Percentiles rank a stretch among this genome's conserved stretches.
Conservation (phyloP, 2,888 invertebrate species). For the Drosophila eohydei region DNA sequence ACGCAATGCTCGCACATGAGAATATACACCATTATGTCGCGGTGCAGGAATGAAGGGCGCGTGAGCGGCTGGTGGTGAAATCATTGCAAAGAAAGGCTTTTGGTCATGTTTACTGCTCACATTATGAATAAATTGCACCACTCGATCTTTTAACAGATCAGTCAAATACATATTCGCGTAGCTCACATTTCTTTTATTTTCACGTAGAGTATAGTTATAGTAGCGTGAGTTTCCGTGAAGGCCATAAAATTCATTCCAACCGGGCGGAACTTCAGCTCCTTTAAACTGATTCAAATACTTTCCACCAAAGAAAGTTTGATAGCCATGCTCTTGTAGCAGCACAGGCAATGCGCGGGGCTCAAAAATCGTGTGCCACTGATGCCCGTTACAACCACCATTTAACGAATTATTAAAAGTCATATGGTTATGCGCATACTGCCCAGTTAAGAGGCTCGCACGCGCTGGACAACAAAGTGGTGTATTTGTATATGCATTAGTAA, state of each 20-base stretch:
- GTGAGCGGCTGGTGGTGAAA: slow-evolving; percentile 95
- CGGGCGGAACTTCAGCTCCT: slow-evolving; percentile 89
- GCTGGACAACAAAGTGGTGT: slow-evolving; percentile 96
- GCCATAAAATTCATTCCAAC: slow-evolving; percentile 95
- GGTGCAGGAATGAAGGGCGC: slow-evolving; percentile 93
- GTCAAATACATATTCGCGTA: slow-evolving; percentile 91
- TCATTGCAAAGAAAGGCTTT: slow-evolving; percentile 90
- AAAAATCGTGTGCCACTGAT: slow-evolving; percentile 87
- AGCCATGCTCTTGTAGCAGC: slow-evolving; percentile 88
- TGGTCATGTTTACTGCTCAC: slow-evolving; percentile 4
- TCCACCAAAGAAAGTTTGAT: slow-evolving; percentile 95
- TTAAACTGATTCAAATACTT: slow-evolving; percentile 95
- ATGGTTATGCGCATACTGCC: slow-evolving; percentile 94
- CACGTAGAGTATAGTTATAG: slow-evolving; percentile 94
- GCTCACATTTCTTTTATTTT: slow-evolving; percentile 90
- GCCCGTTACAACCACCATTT: slow-evolving; percentile 91
- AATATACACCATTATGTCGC: slow-evolving; percentile 88
- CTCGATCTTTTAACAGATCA: slow-evolving; percentile 88
- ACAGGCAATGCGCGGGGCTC: slow-evolving; percentile 90
- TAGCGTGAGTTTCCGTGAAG: slow-evolving; percentile 96
- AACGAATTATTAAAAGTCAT: slow-evolving; percentile 91
- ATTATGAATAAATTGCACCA: slow-evolving; percentile 61
- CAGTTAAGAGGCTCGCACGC: slow-evolving; percentile 93
- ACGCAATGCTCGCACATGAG: slow-evolving; percentile 87
- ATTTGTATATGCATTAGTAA: slow-evolving; percentile 91